Evolutionary conservation across 2,113 vertebrate genomes (phyloP).

Genomic region (Siphamia tubifer): DNA sequence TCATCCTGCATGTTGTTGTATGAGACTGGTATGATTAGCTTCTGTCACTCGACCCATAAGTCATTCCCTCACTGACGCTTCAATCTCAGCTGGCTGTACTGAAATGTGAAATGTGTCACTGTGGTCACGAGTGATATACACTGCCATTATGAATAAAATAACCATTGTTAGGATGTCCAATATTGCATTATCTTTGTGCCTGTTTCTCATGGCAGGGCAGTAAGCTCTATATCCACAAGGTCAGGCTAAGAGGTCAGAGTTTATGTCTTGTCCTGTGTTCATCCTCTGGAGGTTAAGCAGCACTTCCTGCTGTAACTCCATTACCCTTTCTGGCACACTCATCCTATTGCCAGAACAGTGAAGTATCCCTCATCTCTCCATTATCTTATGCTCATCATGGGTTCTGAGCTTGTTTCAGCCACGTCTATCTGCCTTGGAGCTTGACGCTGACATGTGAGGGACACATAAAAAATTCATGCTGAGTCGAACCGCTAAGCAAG

Average conservation of each 20-base stretch:
- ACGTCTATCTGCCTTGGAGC: constrained; percentile 37
- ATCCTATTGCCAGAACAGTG: constrained; percentile 6
- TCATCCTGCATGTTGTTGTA: constrained; percentile 63
- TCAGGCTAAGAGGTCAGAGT: constrained; percentile 27
- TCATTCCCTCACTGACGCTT: constrained; percentile 52
- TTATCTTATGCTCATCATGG: constrained; percentile 11
- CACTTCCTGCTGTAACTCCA: constrained; percentile 25
- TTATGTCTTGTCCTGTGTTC: constrained; percentile 28
- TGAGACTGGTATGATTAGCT: constrained; percentile 74
- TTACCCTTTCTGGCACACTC: neutral
- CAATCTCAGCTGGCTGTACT: constrained; percentile 57
- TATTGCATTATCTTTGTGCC: constrained; percentile 43
- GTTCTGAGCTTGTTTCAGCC: constrained; percentile 16
- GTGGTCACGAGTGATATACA: constrained; percentile 67
- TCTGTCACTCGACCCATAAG: constrained; percentile 58
- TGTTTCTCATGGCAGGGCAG: neutral
- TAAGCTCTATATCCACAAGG: constrained; percentile 31
- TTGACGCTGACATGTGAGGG: constrained; percentile 32
- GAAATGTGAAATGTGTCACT: constrained; percentile 67
- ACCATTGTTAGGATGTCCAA: constrained; percentile 61
- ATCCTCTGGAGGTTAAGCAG: constrained; percentile 26
- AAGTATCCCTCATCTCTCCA: constrained; percentile 12
- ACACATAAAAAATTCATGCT: constrained; percentile 43
- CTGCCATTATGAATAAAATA: constrained; percentile 74
- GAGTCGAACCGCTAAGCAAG: constrained; percentile 21